Conservation (phyloP, 1,140 invertebrate species). For the Coenobita brevimanus region DNA sequence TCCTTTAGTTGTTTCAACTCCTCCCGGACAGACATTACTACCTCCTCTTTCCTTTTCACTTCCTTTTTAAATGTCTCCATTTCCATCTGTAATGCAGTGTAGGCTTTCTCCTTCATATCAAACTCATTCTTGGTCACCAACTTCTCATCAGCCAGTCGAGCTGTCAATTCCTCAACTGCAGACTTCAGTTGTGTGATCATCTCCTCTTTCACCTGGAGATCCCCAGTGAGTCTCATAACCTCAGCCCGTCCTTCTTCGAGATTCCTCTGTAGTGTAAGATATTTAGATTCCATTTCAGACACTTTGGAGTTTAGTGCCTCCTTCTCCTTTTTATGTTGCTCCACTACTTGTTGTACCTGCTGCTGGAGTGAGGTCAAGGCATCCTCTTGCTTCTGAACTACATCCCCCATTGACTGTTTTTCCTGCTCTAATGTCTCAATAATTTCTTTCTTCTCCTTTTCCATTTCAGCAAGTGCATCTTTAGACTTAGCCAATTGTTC, state of each 20-base stretch:
- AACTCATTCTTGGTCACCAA: neutral
- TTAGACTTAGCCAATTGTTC: too few relatives aligned
- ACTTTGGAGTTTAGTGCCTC: neutral
- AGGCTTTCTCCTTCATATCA: slow-evolving; percentile 5
- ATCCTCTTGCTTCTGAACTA: slow-evolving; percentile 35
- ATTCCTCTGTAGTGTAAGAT: neutral
- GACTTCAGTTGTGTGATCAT: neutral
- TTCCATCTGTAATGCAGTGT: neutral
- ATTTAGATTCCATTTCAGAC: neutral
- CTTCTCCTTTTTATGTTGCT: slow-evolving; percentile 19
- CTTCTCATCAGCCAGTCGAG: neutral
- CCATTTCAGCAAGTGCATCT: too few relatives aligned
- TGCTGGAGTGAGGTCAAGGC: slow-evolving; percentile 20
- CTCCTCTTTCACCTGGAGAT: too few relatives aligned
- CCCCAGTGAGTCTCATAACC: too few relatives aligned
- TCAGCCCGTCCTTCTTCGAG: neutral
- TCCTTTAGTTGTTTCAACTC: neutral
- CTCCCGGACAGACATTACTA: neutral
- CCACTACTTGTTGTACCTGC: slow-evolving; percentile 1
- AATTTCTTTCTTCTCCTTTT: too few relatives aligned
- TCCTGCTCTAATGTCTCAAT: neutral
- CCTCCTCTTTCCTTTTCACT: neutral
- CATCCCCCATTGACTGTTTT: neutral
- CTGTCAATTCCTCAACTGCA: neutral
- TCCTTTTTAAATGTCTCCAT: neutral